Base-by-base conservation (phyloP, 2,888 invertebrate species). In the Orthosia gothica region DNA sequence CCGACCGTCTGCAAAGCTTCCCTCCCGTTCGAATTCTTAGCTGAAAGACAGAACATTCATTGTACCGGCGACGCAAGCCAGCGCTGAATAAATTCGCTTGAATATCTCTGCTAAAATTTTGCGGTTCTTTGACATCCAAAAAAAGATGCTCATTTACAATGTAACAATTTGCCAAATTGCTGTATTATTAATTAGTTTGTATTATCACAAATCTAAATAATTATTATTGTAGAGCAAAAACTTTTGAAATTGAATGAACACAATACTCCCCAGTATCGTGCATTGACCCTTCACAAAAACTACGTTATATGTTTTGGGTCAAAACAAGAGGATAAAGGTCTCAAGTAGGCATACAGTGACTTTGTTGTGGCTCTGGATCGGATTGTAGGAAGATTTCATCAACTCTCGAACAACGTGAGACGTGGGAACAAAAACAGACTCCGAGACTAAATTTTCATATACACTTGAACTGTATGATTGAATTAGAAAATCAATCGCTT, bases 281-380 rank as follows among this genome's bases (percentile, higher is more conserved):
- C 70, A 50, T 59, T 81, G 65, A 74, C 82, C 66, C 70, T 12
- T 57, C 69, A 69, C 70, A 84, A 71, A 84, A 74, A 76, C 66
- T 61, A 59, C 69, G 32, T 40, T 66, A 57, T 73, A 81, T 76
- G 65, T 65, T 65, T 73, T 57, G 57, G 59, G 57, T 58, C 67
- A 85, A 82, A 84, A 74, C 73, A 67, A 85, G 61, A 73, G 82
- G 73, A 82, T 71, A 72, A 84, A 85, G 79, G 74, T 84, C 70
- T 82, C 70, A 76, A 74, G 74, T 55, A 78, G 75, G 63, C 57
- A 52, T 55, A 69, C 32, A 70, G 69, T 59, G 70, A 69, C 85
- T 83, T 81, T 79, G 75, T 84, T 73, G 70, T 3, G 26, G 82
- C 59, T 85, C 82, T 65, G 66, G 55, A 68, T 70, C 63, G 75